Conservation (phyloP, 2,888 invertebrate genomes). For the Phymatocera aterrima region DNA sequence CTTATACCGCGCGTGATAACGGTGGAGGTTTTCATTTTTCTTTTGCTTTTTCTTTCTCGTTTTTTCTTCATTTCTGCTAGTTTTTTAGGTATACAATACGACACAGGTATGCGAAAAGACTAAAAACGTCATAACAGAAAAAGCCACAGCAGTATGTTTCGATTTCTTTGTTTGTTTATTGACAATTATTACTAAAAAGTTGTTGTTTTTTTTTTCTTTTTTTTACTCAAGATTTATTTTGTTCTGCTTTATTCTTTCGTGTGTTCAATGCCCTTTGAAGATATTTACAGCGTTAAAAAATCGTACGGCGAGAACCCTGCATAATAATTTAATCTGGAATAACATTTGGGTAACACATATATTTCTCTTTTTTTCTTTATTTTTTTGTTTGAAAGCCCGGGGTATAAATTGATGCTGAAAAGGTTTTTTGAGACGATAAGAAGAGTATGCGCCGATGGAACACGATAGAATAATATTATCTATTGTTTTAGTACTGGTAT, state of each 20-base stretch:
- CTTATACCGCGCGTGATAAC: too few species aligned
- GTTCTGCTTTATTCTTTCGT: background rate
- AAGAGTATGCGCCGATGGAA: background rate
- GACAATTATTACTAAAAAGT: background rate
- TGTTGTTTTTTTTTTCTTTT: background rate
- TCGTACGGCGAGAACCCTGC: too few species aligned
- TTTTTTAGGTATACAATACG: too few species aligned
- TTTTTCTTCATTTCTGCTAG: background rate
- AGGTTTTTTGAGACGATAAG: background rate
- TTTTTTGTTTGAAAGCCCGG: background rate
- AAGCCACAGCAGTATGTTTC: background rate
- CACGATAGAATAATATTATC: slow-evolving; percentile 12
- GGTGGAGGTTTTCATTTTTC: background rate
- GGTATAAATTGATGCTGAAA: background rate
- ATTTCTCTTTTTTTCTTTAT: background rate
- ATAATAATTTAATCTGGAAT: background rate
- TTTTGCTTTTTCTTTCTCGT: background rate
- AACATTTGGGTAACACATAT: slow-evolving; percentile 10
- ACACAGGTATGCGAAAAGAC: background rate
- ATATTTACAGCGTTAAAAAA: background rate
- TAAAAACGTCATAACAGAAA: background rate
- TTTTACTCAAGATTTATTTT: background rate
- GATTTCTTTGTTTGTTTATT: background rate
- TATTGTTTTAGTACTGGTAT: slow-evolving; percentile 7
- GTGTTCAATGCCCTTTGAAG: background rate